These are phyloP conservation scores for Colostygia pectinataria DNA, from an alignment of 2,888 invertebrate species.

Conservation along the genomic window DNA sequence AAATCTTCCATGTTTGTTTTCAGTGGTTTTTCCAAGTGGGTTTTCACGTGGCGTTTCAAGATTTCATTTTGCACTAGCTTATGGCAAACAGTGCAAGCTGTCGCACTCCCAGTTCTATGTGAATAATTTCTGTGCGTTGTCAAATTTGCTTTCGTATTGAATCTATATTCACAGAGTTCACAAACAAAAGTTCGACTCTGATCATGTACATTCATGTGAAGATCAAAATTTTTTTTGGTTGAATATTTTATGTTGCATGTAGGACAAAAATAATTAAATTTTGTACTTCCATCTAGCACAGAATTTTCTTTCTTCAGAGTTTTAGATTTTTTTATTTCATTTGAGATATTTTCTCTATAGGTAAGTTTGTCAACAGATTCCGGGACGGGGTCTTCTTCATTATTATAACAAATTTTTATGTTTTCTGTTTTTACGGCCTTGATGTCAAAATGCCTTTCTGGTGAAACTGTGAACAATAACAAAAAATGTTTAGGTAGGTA, in stretches of 20 bases:
- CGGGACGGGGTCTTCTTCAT: not conserved
- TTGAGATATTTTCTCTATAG: no score
- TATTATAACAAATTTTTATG: not conserved
- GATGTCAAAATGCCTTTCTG: not conserved
- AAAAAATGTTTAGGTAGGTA: no score
- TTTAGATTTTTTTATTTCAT: not conserved
- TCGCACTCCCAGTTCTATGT: conserved; percentile 16
- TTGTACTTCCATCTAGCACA: not conserved
- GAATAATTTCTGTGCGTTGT: conserved; percentile 20
- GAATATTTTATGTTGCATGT: conserved; percentile 18
- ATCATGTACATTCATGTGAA: conserved; percentile 24
- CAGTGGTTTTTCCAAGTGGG: conserved; percentile 6
- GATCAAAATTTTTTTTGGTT: conserved; percentile 15
- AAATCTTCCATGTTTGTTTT: conserved; percentile 13
- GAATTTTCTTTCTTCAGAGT: not conserved
- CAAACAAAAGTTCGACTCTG: conserved; percentile 12
- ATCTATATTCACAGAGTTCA: conserved; percentile 21
- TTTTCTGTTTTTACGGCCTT: conserved; percentile 12
- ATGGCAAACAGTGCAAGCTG: conserved; percentile 15
- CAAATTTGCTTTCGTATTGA: conserved; percentile 21
- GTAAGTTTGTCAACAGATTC: no score
- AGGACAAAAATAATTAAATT: conserved; percentile 9
- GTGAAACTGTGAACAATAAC: not conserved
- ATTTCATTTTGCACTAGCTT: conserved; percentile 22
- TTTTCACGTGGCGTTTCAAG: conserved; percentile 24